Evolutionary conservation across 2,888 invertebrate species (phyloP).

Genomic region (Caenorhabditis sp.): DNA sequence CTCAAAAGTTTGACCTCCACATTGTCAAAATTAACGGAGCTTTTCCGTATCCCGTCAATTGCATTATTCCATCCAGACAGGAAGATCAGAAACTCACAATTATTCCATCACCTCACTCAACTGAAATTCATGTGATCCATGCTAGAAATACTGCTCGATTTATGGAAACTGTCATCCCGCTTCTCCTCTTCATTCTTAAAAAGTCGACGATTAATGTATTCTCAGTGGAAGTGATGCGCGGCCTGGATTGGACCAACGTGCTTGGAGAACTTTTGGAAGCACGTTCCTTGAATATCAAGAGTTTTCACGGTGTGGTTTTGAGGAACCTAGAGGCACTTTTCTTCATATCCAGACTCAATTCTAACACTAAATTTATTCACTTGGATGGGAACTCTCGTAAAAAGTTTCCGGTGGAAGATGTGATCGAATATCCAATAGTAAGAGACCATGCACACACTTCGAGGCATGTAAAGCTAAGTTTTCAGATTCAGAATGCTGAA

Average conservation of each 20-base stretch:
- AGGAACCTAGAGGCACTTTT: not conserved
- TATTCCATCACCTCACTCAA: not conserved
- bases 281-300: not conserved
- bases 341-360: conserved; percentile 1
- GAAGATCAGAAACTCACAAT: conserved; percentile 4
- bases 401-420: conserved; percentile 3
- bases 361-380: not conserved
- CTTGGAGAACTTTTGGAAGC: not conserved
- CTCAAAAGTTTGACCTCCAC: not conserved
- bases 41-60: conserved; percentile 16
- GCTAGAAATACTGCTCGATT: not conserved
- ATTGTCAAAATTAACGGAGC: conserved; percentile 13
- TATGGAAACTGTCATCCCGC: conserved; percentile 4
- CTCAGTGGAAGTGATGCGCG: not conserved
- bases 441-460: not conserved
- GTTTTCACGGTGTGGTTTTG: conserved; percentile 5
- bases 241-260: not conserved
- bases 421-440: not conserved
- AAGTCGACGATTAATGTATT: not conserved
- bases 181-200: conserved; percentile 23
- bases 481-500: not conserved
- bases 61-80: not conserved
- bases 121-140: conserved; percentile 10
- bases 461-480: not conserved
- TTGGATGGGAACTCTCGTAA: conserved; percentile 8